These are phyloP conservation scores for Habrosyne pyritoides DNA, from an alignment of 2,888 invertebrate genomes.

Conservation along the genomic window DNA sequence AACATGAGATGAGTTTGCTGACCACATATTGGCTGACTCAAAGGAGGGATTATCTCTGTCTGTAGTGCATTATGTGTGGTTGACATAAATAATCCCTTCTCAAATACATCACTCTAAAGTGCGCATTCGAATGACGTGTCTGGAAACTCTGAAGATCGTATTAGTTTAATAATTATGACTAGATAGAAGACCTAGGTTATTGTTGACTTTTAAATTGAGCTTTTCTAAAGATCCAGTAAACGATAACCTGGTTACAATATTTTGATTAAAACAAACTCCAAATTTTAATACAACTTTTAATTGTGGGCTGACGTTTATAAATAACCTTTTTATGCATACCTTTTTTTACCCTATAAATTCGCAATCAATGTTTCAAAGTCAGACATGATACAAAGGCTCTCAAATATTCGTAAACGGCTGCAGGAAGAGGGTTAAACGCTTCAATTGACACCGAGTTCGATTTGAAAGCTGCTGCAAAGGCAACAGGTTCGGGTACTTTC, in stretches of 20 bases:
- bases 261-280: too few species aligned
- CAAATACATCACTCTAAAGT: background rate
- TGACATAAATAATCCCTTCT: background rate
- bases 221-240: too few species aligned
- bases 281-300: too few species aligned
- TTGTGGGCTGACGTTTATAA: too few species aligned
- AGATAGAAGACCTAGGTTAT: too few species aligned
- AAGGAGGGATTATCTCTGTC: background rate
- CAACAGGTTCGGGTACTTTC: conserved; percentile 20
- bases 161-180: too few species aligned
- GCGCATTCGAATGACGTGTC: background rate
- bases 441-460: conserved; percentile 19
- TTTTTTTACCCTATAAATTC: background rate
- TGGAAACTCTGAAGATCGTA: too few species aligned
- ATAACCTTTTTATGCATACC: too few species aligned
- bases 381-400: background rate
- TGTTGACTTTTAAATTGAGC: too few species aligned
- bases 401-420: background rate
- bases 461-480: conserved; percentile 3
- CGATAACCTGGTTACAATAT: too few species aligned
- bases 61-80: background rate
- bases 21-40: background rate
- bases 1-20: background rate
- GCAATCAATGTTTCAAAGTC: background rate
- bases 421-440: conserved; percentile 17